Evolutionary conservation across 2,797 vertebrate species (phyloP), one percentile per base, ranked within the genome.

Genomic region (Chaenodraco wilsoni): DNA sequence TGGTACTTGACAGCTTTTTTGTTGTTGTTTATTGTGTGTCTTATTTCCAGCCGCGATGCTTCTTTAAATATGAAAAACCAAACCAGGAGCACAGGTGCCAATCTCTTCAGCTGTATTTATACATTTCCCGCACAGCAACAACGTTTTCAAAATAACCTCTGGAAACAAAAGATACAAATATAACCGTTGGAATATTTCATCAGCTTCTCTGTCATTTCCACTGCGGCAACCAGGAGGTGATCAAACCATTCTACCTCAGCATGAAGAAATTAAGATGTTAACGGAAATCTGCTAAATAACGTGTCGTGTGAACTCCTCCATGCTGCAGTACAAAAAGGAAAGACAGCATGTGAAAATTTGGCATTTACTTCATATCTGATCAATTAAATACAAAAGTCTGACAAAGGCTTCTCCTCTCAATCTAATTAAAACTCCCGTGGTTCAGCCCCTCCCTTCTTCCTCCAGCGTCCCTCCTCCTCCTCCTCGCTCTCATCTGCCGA

Each of bases 401-500:
- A 66, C 1, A 3, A 31, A 60, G 33, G 0, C 37, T 43, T 59
- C 60, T 52, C 31, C 11, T 56, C 40, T 70, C 58, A 41, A 69
- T 79, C n/a, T 72, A 86, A 72, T 65, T 45, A 23, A 82, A 79
- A 58, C 78, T 55, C 69, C 59, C 0, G 27, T 21, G 15, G 61
- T 63, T 74, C 41, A 76, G 82, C 80, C 65, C 27, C 21, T 44
- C n/a, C 27, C 27, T 44, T 17, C 12, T 27, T 62, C 71, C 48
- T 67, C 16, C 41, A 6, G 14, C 17, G 11, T n/a, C 27, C 45
- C n/a, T 73, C 58, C 2, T 71, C 41, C 6, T 62, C 45, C n/a
- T 73, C 75, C 43, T 71, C 41, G 0, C 54, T 76, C 80, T 95
- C 92, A 99, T 96, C 98, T 97, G 82, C 98, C 98, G 0, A 99